Base-by-base conservation (phyloP, 2,797 vertebrate genomes). In the Amblyraja radiata region DNA sequence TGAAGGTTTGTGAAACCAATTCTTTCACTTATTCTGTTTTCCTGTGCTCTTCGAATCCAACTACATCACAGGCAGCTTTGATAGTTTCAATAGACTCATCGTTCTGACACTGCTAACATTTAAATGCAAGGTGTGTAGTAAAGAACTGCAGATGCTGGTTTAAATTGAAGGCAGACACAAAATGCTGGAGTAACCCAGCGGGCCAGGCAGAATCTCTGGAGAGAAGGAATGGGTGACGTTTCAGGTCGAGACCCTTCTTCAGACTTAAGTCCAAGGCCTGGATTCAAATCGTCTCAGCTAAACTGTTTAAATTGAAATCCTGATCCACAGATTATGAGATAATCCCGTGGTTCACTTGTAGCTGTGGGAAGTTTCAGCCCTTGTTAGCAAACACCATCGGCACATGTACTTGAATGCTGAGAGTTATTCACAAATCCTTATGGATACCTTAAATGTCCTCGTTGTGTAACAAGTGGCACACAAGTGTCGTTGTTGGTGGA, bases 281-380 rank as follows among this genome's bases (percentile, higher is more conserved):
- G 81, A 86, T 86, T 61, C 58, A 86, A 86, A 86, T 86, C 84
- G 7, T 21, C n/a, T 88, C 61, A 65, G 14, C 32, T 86, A 86
- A 32, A 86, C 28, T 18, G 83, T 65, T 61, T 9, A 68, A 65
- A 8, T 9, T 32, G 65, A 65, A 83, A 88, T 18, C n/a, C 32
- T 88, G 32, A 65, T 88, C 32, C n/a, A 14, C 63, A 36, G 36
- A 88, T 68, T 68, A 88, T 65, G 61, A 88, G 7, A n/a, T 68
- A 68, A 88, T 68, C 16, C 84, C 36, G n/a, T 6, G 84, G 36
- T 36, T 88, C 61, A 36, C 63, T 54, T 68, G 61, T 21, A 68
- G 63, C 0, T 88, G 63, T 88, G 84, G 63, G 61, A 88, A 68
- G 36, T 36, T 36, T 88, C 32, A 36, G 21, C 9, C 18, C 46